Evolutionary conservation across 2,888 invertebrate species (phyloP).

Genomic region (Gymnocheta viridis): DNA sequence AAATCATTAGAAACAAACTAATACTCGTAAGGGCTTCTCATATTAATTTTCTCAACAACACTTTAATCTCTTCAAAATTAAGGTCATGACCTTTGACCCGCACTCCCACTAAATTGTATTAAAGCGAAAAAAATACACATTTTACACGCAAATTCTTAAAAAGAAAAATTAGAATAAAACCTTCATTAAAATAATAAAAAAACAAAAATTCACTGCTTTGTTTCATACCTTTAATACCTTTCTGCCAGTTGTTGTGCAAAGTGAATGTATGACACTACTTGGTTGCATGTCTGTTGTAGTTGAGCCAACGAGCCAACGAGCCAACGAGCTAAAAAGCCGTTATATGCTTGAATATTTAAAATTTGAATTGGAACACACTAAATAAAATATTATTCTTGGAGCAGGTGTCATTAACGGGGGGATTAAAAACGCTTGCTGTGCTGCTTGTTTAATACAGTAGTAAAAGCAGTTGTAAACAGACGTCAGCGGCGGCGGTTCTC

Average conservation of each 20-base stretch:
- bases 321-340: slow-evolving; percentile 32
- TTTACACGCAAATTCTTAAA: slow-evolving; percentile 30
- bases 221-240: neutral
- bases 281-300: slow-evolving; percentile 53
- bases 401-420: slow-evolving; percentile 66
- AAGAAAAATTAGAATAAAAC: slow-evolving; percentile 40
- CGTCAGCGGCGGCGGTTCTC: slow-evolving; percentile 26
- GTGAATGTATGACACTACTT: neutral
- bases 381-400: slow-evolving; percentile 34
- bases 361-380: slow-evolving; percentile 37
- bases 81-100: slow-evolving; percentile 36
- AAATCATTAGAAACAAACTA: too few relatives aligned
- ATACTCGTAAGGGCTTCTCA: too few relatives aligned
- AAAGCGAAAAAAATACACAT: neutral
- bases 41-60: neutral
- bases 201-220: neutral
- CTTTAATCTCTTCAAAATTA: neutral
- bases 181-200: slow-evolving; percentile 18
- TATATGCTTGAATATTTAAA: slow-evolving; percentile 40
- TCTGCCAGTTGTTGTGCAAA: too few relatives aligned
- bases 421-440: slow-evolving; percentile 61
- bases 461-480: slow-evolving; percentile 44
- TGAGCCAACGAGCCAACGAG: neutral
- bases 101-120: neutral
- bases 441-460: slow-evolving; percentile 39